A percentile compares a stretch with the other conserved stretches of the same genome.
Evolutionary conservation across 2,797 vertebrate genomes (phyloP).

Genomic region (Leptoclinus maculatus): DNA sequence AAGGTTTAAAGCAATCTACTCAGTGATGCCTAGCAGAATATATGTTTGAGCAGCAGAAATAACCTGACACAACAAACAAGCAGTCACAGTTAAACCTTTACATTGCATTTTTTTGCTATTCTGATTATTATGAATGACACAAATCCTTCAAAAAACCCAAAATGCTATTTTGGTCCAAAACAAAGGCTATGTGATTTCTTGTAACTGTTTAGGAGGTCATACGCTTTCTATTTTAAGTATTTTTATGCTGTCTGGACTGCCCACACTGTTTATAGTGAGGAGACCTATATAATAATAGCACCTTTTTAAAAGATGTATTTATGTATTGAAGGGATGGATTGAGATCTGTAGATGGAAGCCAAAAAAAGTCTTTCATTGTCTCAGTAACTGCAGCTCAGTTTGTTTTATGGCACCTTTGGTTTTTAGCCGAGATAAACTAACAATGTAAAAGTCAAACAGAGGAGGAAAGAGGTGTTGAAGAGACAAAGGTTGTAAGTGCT

Average conservation of each 20-base stretch:
- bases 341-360: constrained; percentile 31
- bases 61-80: constrained; percentile 10
- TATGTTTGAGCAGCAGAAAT: constrained; percentile 21
- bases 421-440: constrained; percentile 40
- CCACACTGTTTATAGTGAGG: constrained; percentile 16
- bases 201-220: constrained; percentile 16
- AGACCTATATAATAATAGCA: constrained; percentile 26
- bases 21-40: constrained; percentile 12
- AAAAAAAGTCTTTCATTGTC: constrained; percentile 46
- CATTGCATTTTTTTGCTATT: neutral
- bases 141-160: constrained; percentile 15
- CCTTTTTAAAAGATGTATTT: constrained; percentile 38
- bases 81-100: constrained; percentile 12
- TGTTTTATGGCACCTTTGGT: constrained; percentile 56
- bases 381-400: constrained; percentile 47
- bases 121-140: constrained; percentile 16
- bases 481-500: constrained; percentile 43
- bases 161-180: constrained; percentile 8
- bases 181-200: neutral
- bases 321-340: constrained; percentile 27
- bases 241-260: constrained; percentile 23
- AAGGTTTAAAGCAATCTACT: constrained; percentile 42
- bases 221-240: constrained; percentile 11
- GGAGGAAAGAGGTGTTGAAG: constrained; percentile 42
- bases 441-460: constrained; percentile 38